phyloP scores from a whole-genome alignment of 2,113 vertebrate genomes.

The Mugil cephalus region DNA sequence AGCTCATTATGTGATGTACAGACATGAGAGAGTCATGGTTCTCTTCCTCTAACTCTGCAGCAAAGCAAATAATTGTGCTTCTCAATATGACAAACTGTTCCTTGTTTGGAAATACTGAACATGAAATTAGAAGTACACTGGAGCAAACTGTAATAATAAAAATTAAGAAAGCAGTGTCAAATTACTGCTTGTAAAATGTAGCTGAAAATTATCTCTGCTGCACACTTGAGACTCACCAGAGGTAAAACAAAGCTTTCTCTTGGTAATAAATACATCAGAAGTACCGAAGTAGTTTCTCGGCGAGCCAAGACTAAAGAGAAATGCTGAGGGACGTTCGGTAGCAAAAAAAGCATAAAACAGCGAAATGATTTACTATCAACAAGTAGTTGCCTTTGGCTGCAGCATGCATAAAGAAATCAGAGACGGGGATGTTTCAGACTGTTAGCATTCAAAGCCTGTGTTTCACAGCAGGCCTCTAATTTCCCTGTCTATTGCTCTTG shows the following conservation, averaged over 20 bases:
- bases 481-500: conserved; percentile 68
- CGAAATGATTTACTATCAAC: conserved; percentile 80
- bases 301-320: conserved; percentile 40
- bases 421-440: conserved; percentile 68
- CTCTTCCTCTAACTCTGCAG: neutral
- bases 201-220: conserved; percentile 37
- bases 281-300: conserved; percentile 50
- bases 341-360: conserved; percentile 63
- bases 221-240: conserved; percentile 59
- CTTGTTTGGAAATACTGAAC: conserved; percentile 2
- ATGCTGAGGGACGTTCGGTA: conserved; percentile 68
- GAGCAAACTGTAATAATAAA: conserved; percentile 10
- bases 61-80: neutral
- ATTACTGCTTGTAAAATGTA: conserved; percentile 31
- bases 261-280: conserved; percentile 56
- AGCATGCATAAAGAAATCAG: conserved; percentile 58
- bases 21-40: neutral
- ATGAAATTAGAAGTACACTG: conserved; percentile 17
- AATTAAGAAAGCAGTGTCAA: conserved; percentile 19
- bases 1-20: neutral
- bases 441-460: conserved; percentile 68
- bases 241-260: conserved; percentile 55
- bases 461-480: conserved; percentile 64
- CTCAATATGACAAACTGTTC: neutral
- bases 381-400: conserved; percentile 77